These are phyloP conservation scores for Phyllotreta striolata DNA, from an alignment of 2,888 invertebrate genomes.

Conservation along the genomic window DNA sequence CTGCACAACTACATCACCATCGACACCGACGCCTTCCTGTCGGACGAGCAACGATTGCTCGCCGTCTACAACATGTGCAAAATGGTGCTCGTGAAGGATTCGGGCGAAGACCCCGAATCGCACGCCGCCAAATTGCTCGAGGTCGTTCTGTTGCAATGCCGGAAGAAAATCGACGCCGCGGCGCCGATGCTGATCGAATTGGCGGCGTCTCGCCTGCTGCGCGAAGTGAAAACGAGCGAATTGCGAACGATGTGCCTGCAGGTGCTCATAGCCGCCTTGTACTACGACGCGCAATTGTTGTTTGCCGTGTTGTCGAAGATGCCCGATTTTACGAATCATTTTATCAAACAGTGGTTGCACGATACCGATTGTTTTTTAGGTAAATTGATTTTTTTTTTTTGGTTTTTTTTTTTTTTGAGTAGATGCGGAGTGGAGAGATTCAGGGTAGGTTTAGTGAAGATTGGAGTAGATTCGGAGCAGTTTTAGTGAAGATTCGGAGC, in stretches of 20 bases:
- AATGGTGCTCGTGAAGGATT: slow-evolving; percentile 61
- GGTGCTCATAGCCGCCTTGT: slow-evolving; percentile 94
- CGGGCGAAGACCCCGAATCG: slow-evolving; percentile 92
- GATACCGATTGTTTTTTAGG: slow-evolving; percentile 98
- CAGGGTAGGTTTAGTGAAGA: too few relatives aligned
- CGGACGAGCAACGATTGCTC: slow-evolving; percentile 86
- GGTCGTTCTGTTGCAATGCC: slow-evolving; percentile 93
- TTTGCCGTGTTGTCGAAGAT: slow-evolving; percentile 83
- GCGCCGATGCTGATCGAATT: slow-evolving; percentile 90
- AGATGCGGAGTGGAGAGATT: too few relatives aligned
- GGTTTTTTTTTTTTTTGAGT: too few relatives aligned
- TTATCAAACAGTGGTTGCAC: slow-evolving; percentile 95
- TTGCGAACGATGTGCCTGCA: slow-evolving; percentile 57
- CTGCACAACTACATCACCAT: slow-evolving; percentile 97
- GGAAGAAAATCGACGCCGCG: slow-evolving; percentile 84
- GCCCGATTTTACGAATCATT: slow-evolving; percentile 83
- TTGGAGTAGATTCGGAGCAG: too few relatives aligned
- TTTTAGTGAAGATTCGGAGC: too few relatives aligned
- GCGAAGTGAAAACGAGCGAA: slow-evolving; percentile 66
- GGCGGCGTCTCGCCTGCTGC: slow-evolving; percentile 84
- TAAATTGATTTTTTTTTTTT: too few relatives aligned
- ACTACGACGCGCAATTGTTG: slow-evolving; percentile 86
- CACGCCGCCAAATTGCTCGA: slow-evolving; percentile 97
- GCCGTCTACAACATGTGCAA: slow-evolving; percentile 93
- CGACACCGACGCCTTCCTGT: slow-evolving; percentile 92